These are phyloP conservation scores for Sarcophaga rosellei DNA, from an alignment of 2,888 invertebrate genomes.

Conservation along the genomic window DNA sequence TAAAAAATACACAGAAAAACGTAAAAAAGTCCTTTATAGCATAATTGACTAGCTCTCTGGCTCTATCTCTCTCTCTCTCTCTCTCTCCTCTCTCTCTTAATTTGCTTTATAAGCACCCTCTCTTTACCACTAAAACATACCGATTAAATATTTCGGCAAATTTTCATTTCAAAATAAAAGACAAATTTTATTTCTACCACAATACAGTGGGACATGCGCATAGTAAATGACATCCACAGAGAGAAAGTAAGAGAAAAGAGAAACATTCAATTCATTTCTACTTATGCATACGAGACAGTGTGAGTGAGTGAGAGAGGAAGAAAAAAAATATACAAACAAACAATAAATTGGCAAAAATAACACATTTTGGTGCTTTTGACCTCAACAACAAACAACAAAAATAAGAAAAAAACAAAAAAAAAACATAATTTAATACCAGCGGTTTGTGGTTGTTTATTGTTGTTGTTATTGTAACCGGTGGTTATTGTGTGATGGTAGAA, in stretches of 20 bases:
- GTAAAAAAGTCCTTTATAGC: slow-evolving; percentile 29
- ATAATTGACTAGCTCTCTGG: neutral
- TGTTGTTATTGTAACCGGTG: slow-evolving; percentile 44
- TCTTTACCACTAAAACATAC: neutral
- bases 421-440: slow-evolving; percentile 35
- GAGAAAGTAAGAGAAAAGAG: neutral
- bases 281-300: neutral
- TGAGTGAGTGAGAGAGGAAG: neutral
- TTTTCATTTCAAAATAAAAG: neutral
- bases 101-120: neutral
- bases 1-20: slow-evolving; percentile 14
- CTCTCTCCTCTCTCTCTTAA: neutral
- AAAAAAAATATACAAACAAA: neutral
- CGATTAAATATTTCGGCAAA: neutral
- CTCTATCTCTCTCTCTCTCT: no score
- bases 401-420: neutral
- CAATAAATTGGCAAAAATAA: slow-evolving; percentile 15
- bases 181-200: slow-evolving; percentile 8
- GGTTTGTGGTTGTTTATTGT: slow-evolving; percentile 15
- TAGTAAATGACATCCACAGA: slow-evolving; percentile 12
- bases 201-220: slow-evolving; percentile 32
- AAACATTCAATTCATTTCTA: neutral
- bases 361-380: slow-evolving; percentile 59
- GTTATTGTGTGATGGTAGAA: slow-evolving; percentile 7
- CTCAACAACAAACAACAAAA: slow-evolving; percentile 51